Base-by-base conservation (phyloP, 2,797 vertebrate species). In the Tragopan temminckii region DNA sequence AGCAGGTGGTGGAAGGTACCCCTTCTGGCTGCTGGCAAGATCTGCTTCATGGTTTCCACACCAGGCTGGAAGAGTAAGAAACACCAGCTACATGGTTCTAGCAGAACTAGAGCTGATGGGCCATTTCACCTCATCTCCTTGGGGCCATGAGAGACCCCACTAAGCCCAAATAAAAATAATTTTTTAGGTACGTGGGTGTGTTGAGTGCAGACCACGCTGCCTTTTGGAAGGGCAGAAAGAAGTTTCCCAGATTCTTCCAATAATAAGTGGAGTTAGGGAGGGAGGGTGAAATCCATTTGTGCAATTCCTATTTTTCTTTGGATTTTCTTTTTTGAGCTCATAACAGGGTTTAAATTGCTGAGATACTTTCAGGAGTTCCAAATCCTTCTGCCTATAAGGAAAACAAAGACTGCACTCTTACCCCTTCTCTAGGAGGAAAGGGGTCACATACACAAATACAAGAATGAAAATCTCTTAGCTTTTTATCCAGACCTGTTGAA, bases 101-200 rank as follows among this genome's bases (percentile, higher is more conserved):
- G 27, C 12, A 55, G 50, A n/a, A 14, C 9, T 18, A 67, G 12
- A 83, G 31, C 3, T n/a, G 8, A 62, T 45, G 19, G 27, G 25
- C 7, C 24, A 7, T 66, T 66, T 58, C 4, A 5, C 11, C 7
- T n/a, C 27, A 10, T 57, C 10, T 35, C 13, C 13, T 36, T 62
- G 63, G 7, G 20, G 31, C 52, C 40, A 38, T 38, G 29, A 31
- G 10, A 58, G 46, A 58, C 9, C 20, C 18, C 23, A 8, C 1
- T 4, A 3, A 9, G 3, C 11, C 20, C 23, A 84, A 42, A 72
- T 2, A 6, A 23, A 75, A 17, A 48, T 31, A 75, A 71, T 7
- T 0, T 2, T 9, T 55, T 3, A 4, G 5, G 16, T 45, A 59
- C 3, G 0, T 1, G 6, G 27, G 24, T 2, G 1, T 0, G 0